Percentiles rank a stretch among this genome's conserved stretches.
These are phyloP conservation scores for Caradrina kadenii DNA, from an alignment of 2,888 invertebrate species.

Conservation along the genomic window DNA sequence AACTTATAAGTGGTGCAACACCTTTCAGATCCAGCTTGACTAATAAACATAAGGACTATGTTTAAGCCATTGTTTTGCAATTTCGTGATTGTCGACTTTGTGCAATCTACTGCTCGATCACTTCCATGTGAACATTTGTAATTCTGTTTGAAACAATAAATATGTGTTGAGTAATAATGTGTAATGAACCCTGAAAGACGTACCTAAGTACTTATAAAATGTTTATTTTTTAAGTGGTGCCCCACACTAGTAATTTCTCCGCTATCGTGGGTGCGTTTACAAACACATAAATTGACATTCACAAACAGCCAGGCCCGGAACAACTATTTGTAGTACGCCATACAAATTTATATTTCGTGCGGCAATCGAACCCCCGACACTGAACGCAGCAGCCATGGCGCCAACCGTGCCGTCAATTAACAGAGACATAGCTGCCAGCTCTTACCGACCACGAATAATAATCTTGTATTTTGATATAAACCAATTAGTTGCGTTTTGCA, in stretches of 20 bases:
- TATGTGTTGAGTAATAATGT: constrained; percentile 15
- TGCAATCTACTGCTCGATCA: constrained; percentile 36
- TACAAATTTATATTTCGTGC: too few species aligned
- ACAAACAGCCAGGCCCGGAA: too few species aligned
- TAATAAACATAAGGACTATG: constrained; percentile 31
- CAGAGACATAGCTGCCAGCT: constrained; percentile 18
- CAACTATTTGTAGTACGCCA: too few species aligned
- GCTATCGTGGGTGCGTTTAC: too few species aligned
- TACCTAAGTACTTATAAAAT: not conserved
- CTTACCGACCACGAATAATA: not conserved
- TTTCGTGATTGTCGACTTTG: constrained; percentile 33
- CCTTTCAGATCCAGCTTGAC: constrained; percentile 8
- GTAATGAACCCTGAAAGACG: constrained; percentile 21
- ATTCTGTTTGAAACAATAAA: constrained; percentile 25
- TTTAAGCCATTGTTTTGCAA: constrained; percentile 47
- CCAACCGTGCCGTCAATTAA: too few species aligned
- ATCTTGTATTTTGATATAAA: not conserved
- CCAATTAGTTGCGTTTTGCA: constrained; percentile 7
- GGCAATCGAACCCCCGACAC: too few species aligned
- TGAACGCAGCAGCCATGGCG: too few species aligned
- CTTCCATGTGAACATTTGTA: constrained; percentile 42
- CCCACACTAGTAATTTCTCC: too few species aligned
- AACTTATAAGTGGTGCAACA: constrained; percentile 21
- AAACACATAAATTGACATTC: too few species aligned
- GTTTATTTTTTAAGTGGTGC: too few species aligned